These are phyloP conservation scores for Pollenia griseotomentosa DNA, from an alignment of 2,888 invertebrate species.

Conservation along the genomic window DNA sequence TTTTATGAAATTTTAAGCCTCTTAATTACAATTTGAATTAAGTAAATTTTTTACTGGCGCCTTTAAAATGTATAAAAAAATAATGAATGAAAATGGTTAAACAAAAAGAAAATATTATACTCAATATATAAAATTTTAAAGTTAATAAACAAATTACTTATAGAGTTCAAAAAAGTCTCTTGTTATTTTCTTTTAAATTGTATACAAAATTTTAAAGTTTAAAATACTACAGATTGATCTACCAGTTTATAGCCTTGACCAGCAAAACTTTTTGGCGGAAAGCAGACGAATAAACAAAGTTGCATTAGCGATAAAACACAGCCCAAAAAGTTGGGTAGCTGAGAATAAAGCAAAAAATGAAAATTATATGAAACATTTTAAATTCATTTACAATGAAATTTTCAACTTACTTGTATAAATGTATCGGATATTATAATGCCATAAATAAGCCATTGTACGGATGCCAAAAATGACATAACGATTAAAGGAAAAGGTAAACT, in stretches of 20 bases:
- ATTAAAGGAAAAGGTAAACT: constrained; percentile 95
- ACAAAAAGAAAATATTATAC: constrained; percentile 21
- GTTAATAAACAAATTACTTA: constrained; percentile 1
- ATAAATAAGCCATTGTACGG: constrained; percentile 93
- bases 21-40: constrained; percentile 22
- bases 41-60: constrained; percentile 22
- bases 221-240: constrained; percentile 79
- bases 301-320: constrained; percentile 90
- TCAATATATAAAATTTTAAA: constrained; percentile 35
- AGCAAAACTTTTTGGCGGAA: constrained; percentile 85
- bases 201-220: constrained; percentile 28
- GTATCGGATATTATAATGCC: constrained; percentile 91
- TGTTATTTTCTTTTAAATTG: constrained; percentile 17
- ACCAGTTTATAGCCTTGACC: constrained; percentile 82
- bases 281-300: constrained; percentile 88
- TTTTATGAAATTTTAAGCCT: constrained; percentile 37
- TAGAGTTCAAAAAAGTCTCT: constrained; percentile 21
- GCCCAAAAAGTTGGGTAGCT: constrained; percentile 93
- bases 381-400: background rate
- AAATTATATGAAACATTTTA: background rate
- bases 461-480: constrained; percentile 91
- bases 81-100: background rate
- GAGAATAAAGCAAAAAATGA: constrained; percentile 49
- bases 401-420: constrained; percentile 89
- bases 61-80: background rate